Conservation (phyloP, 1,140 invertebrate genomes). For the Anastrepha ludens region DNA sequence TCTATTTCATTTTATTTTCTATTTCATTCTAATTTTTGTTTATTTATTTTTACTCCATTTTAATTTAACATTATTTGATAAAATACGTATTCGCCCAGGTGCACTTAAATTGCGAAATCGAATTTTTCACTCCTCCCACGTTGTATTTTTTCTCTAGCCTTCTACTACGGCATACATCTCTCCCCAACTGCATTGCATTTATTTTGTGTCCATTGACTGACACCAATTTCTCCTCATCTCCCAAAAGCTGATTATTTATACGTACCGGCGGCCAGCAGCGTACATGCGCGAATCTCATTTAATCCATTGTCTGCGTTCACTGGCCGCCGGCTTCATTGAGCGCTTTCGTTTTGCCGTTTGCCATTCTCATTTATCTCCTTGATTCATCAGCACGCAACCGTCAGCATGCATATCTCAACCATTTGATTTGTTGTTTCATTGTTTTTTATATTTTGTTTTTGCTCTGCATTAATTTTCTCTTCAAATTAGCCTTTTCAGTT, state of each 20-base stretch:
- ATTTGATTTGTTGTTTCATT: not conserved
- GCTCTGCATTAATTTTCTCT: not conserved
- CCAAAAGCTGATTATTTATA: constrained; percentile 5
- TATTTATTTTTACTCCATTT: too few relatives aligned
- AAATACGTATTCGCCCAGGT: not conserved
- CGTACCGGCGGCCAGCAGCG: not conserved
- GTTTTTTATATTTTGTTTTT: not conserved
- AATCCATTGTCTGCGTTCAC: not conserved
- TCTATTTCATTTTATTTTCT: not conserved
- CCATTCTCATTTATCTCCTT: not conserved
- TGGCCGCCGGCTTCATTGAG: not conserved
- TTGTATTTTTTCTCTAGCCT: not conserved
- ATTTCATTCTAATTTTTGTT: not conserved
- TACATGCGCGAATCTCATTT: not conserved
- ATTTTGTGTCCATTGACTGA: not conserved
- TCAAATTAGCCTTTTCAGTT: not conserved
- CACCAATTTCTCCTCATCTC: not conserved
- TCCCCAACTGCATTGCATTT: not conserved
- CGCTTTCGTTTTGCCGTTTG: not conserved
- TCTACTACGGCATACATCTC: not conserved
- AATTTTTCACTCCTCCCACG: not conserved
- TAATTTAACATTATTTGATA: not conserved
- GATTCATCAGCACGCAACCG: not conserved
- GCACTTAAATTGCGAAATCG: not conserved
- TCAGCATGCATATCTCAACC: not conserved